Conservation (phyloP, 2,797 vertebrate genomes). For the Microtus obscurus region DNA sequence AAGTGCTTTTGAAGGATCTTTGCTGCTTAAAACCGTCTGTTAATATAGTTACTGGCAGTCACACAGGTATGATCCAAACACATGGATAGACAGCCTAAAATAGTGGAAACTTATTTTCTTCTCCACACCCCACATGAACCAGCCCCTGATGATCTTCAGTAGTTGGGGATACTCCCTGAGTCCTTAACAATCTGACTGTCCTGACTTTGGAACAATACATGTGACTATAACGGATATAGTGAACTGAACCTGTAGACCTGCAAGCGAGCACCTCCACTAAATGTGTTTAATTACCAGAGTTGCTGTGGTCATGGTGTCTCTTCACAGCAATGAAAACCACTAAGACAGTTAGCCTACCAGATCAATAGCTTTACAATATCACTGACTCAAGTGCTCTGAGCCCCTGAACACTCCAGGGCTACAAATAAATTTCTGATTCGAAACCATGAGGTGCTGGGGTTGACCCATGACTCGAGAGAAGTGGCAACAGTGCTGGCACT, state of each 20-base stretch:
- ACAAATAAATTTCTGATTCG: neutral
- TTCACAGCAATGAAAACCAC: neutral
- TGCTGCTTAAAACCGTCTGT: slow-evolving; percentile 34
- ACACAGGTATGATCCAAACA: neutral
- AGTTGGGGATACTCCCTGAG: neutral
- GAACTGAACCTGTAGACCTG: neutral
- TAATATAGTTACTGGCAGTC: neutral
- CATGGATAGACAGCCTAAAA: neutral
- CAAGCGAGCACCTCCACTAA: neutral
- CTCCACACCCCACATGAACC: neutral
- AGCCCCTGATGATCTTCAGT: neutral
- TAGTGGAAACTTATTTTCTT: neutral
- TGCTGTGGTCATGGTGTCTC: neutral
- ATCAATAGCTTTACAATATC: neutral
- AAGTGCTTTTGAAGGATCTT: slow-evolving; percentile 31
- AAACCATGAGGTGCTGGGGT: neutral
- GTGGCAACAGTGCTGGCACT: neutral
- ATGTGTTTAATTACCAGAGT: neutral
- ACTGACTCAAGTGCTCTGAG: neutral
- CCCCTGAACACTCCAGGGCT: neutral
- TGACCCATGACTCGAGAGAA: neutral
- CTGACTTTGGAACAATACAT: neutral
- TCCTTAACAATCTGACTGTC: neutral
- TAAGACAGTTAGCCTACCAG: neutral
- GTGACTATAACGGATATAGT: neutral